phyloP scores from a whole-genome alignment of 2,797 vertebrate genomes.

The Nannoperca australis region DNA sequence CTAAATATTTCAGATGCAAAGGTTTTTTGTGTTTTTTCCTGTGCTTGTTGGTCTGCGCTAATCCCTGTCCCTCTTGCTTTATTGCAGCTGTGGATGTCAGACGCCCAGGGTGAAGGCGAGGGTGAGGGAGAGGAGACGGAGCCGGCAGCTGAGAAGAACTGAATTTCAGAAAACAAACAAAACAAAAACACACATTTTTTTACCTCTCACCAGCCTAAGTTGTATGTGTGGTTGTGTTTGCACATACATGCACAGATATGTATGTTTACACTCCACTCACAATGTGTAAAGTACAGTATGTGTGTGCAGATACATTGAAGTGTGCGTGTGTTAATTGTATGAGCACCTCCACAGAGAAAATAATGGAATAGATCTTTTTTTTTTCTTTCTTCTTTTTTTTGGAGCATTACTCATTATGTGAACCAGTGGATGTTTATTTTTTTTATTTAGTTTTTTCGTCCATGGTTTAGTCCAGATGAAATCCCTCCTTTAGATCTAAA shows the following conservation, averaged over 20 bases:
- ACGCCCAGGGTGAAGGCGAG: constrained; percentile 90
- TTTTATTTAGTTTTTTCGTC: constrained; percentile 32
- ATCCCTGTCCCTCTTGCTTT: constrained; percentile 30
- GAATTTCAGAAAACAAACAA: constrained; percentile 63
- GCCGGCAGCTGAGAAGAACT: constrained; percentile 91
- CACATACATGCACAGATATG: constrained; percentile 76
- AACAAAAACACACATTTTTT: constrained; percentile 64
- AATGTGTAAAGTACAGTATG: constrained; percentile 77
- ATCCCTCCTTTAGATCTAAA: constrained; percentile 57
- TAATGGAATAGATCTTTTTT: constrained; percentile 57
- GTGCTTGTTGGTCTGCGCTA: background rate
- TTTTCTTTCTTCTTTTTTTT: constrained; percentile 25
- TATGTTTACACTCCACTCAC: constrained; percentile 80
- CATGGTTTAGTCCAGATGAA: constrained; percentile 51
- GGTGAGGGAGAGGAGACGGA: constrained; percentile 83
- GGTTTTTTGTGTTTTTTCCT: background rate
- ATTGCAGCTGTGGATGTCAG: constrained; percentile 95
- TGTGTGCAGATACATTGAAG: constrained; percentile 71
- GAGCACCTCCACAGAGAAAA: constrained; percentile 74
- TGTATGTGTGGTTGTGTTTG: constrained; percentile 74
- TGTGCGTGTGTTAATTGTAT: constrained; percentile 53
- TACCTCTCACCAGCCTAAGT: constrained; percentile 85
- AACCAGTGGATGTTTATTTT: constrained; percentile 61
- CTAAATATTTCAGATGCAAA: constrained; percentile 3
- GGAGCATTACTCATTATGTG: constrained; percentile 59